Conservation (phyloP, 2,113 vertebrate species). For the Forbesichthys papilliferus region DNA sequence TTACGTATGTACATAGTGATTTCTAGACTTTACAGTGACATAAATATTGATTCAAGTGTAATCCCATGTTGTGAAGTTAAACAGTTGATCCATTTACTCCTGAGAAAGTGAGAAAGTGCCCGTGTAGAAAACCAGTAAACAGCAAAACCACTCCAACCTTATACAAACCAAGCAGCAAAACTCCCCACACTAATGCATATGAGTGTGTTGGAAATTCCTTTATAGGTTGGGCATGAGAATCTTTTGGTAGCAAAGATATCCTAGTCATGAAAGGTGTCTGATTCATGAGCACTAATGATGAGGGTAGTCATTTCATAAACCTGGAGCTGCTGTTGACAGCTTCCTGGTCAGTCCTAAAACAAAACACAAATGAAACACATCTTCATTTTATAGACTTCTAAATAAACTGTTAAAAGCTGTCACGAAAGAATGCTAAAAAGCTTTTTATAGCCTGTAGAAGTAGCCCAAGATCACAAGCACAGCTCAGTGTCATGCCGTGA, state of each 20-base stretch:
- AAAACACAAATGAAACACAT: neutral
- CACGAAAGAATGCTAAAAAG: neutral
- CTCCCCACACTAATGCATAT: neutral
- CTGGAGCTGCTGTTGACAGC: neutral
- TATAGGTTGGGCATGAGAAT: neutral
- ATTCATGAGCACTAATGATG: neutral
- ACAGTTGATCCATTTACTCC: slow-evolving; percentile 5
- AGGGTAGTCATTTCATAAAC: slow-evolving; percentile 6
- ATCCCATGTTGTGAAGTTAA: neutral
- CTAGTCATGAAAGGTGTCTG: neutral
- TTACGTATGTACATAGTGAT: neutral
- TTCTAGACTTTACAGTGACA: neutral
- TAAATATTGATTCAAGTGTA: neutral
- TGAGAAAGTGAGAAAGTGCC: slow-evolving; percentile 5
- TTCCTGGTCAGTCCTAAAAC: slow-evolving; percentile 27
- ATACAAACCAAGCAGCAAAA: neutral
- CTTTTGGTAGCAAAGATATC: neutral
- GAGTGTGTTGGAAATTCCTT: neutral
- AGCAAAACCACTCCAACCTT: neutral
- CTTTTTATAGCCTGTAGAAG: neutral
- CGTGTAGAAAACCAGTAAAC: slow-evolving; percentile 10
- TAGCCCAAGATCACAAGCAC: slow-evolving; percentile 53
- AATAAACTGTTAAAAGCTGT: neutral
- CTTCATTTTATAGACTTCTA: neutral
- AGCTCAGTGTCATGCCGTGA: too few relatives aligned